Evolutionary conservation across 1,140 invertebrate genomes (phyloP).

Genomic region (Orius insidiosus): DNA sequence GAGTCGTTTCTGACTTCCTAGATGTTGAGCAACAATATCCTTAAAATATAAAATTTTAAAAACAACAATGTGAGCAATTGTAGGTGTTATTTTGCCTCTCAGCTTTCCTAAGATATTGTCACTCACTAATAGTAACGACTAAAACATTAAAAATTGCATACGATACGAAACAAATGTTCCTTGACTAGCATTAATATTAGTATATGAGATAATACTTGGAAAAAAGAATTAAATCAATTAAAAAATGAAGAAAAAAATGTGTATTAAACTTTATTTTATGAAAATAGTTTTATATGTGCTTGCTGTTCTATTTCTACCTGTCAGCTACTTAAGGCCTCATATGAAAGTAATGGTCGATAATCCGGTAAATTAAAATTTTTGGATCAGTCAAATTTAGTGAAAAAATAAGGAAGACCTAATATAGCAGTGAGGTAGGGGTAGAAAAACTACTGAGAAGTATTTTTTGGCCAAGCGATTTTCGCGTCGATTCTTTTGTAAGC

Average conservation of each 20-base stretch:
- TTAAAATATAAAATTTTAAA: conserved; percentile 8
- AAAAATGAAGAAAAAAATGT: too few relatives aligned
- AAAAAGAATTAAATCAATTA: too few relatives aligned
- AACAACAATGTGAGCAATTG: conserved; percentile 9
- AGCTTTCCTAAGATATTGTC: conserved; percentile 10
- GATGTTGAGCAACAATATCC: conserved; percentile 11
- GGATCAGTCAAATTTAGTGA: background rate
- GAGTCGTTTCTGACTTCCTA: background rate
- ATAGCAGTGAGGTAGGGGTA: conserved; percentile 7
- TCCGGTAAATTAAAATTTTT: background rate
- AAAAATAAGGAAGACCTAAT: background rate
- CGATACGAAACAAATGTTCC: conserved; percentile 1
- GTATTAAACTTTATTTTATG: too few relatives aligned
- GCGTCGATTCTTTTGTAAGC: conserved; percentile 90
- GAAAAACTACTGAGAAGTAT: conserved; percentile 24
- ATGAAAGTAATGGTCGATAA: conserved; percentile 1
- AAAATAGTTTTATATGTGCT: too few relatives aligned
- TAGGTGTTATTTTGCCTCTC: conserved; percentile 7
- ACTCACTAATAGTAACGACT: conserved; percentile 7
- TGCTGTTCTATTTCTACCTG: background rate
- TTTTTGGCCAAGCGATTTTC: conserved; percentile 87
- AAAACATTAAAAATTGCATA: conserved; percentile 7
- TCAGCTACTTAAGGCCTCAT: conserved; percentile 11
- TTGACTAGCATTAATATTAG: conserved; percentile 13
- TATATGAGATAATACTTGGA: background rate